phyloP scores from a whole-genome alignment of 2,113 vertebrate genomes.

The Donacobius atricapilla region DNA sequence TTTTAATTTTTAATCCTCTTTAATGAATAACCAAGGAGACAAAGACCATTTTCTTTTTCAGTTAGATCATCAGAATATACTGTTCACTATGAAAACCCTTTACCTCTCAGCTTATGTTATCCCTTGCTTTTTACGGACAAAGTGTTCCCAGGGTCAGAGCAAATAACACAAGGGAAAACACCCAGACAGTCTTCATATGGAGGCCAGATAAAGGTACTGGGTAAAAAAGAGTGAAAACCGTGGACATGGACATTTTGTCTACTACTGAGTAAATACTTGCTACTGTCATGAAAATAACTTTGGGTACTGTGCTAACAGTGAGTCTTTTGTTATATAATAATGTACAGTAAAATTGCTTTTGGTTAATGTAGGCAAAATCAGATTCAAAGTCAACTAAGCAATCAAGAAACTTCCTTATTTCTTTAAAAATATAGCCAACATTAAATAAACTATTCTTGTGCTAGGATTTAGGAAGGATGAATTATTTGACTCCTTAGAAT shows the following conservation, averaged over 20 bases:
- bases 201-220: background rate
- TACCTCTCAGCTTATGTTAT: background rate
- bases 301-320: background rate
- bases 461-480: background rate
- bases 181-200: background rate
- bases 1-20: constrained; percentile 23
- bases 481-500: background rate
- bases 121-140: background rate
- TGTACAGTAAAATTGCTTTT: background rate
- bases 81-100: background rate
- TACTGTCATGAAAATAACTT: background rate
- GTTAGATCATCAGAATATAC: background rate
- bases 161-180: background rate
- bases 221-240: background rate
- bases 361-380: background rate
- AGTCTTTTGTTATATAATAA: background rate
- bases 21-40: background rate
- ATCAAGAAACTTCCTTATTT: background rate
- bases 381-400: background rate
- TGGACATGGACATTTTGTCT: background rate
- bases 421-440: background rate
- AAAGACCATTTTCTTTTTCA: background rate
- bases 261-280: background rate
- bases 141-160: background rate
- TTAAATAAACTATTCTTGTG: background rate